Percentiles rank a stretch among this genome's conserved stretches.
These are phyloP conservation scores for Amblyornis subalaris DNA, from an alignment of 2,113 vertebrate species.

Conservation along the genomic window DNA sequence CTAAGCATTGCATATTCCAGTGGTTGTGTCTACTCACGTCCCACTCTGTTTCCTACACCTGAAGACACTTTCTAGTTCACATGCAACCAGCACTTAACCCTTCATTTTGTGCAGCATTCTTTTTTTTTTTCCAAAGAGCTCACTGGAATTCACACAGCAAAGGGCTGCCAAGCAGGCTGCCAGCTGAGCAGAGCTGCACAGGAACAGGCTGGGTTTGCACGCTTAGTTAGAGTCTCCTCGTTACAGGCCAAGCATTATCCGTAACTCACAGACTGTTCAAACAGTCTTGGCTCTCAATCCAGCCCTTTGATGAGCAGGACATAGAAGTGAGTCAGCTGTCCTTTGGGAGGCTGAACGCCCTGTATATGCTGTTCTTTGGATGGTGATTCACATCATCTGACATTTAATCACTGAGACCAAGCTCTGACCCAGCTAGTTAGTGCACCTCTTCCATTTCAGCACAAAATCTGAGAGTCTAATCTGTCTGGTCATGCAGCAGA, in stretches of 20 bases:
- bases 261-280: conserved; percentile 13
- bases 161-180: not conserved
- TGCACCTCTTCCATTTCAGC: not conserved
- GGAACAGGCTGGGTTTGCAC: conserved; percentile 1
- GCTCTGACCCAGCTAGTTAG: not conserved
- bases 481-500: not conserved
- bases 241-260: not conserved
- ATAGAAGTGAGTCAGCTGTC: conserved; percentile 40
- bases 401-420: conserved; percentile 27
- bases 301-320: not conserved
- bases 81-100: not conserved
- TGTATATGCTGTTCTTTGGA: not conserved
- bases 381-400: conserved; percentile 41
- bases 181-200: not conserved
- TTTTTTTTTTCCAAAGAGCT: not conserved
- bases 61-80: not conserved
- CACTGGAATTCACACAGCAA: not conserved
- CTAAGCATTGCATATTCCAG: not conserved
- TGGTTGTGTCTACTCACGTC: not conserved
- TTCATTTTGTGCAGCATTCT: not conserved
- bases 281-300: not conserved
- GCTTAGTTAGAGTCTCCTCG: conserved; percentile 1
- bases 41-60: not conserved
- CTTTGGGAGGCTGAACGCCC: conserved; percentile 9
- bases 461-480: not conserved